Conservation (phyloP, 37 sponge, comb jelly and placozoan genomes). For the Beroe forskalii region DNA sequence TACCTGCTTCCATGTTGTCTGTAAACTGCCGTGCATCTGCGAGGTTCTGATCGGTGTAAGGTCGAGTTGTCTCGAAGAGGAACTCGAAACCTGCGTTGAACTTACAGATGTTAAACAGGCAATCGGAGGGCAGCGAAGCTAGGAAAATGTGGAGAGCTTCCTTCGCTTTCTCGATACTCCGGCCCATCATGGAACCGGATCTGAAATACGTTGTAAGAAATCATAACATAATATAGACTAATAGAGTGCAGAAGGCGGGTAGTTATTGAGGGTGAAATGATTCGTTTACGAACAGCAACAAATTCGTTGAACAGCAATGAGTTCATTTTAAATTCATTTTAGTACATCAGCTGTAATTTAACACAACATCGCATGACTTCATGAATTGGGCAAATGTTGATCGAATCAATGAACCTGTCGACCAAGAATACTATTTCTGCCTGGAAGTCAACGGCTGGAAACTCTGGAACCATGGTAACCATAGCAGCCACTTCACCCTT, state of each 20-base stretch:
- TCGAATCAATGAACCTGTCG: constrained; percentile 10
- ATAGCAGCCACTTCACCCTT: constrained; percentile 47
- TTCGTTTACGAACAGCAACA: too few relatives aligned
- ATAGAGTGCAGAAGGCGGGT: too few relatives aligned
- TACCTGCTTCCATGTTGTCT: constrained; percentile 55
- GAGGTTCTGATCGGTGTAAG: constrained; percentile 29
- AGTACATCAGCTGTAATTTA: too few relatives aligned
- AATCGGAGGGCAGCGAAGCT: constrained; percentile 49
- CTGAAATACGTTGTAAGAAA: background rate
- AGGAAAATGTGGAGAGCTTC: constrained; percentile 65
- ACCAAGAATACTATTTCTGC: constrained; percentile 56
- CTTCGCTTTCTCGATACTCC: constrained; percentile 63
- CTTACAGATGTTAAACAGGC: constrained; percentile 50
- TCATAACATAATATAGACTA: too few relatives aligned
- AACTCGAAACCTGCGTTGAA: constrained; percentile 60
- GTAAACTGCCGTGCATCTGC: background rate
- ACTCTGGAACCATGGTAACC: constrained; percentile 51
- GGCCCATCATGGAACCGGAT: constrained; percentile 56
- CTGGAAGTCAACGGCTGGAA: constrained; percentile 26
- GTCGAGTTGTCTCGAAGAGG: constrained; percentile 4
- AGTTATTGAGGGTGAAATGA: too few relatives aligned
- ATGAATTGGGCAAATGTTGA: too few relatives aligned
- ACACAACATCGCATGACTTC: too few relatives aligned
- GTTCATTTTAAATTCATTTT: too few relatives aligned
- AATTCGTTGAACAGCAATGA: too few relatives aligned